Evolutionary conservation across 2,888 invertebrate species (phyloP).

Genomic region (Encarsia formosa): DNA sequence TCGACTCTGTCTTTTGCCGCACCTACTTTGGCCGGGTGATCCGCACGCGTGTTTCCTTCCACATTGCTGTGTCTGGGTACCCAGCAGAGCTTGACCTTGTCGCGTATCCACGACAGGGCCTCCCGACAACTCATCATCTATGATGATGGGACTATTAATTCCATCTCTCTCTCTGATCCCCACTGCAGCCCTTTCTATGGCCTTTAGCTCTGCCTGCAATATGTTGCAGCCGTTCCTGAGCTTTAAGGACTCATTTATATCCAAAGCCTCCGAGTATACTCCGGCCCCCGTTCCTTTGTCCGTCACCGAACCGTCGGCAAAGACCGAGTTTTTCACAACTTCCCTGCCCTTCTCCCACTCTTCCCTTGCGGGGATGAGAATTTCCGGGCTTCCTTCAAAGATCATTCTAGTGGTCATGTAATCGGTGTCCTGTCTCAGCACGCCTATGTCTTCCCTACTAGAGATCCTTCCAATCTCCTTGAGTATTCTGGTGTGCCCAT

Average conservation of each 20-base stretch:
- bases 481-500: slow-evolving; percentile 1
- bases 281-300: slow-evolving; percentile 5
- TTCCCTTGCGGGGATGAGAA: neutral
- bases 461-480: neutral
- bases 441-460: neutral
- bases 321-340: neutral
- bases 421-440: neutral
- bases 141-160: neutral
- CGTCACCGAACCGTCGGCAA: no score
- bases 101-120: neutral
- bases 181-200: neutral
- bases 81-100: no score
- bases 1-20: no score
- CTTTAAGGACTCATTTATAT: slow-evolving; percentile 1
- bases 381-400: neutral
- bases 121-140: neutral
- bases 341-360: neutral
- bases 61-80: no score
- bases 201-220: slow-evolving; percentile 2
- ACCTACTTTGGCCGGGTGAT: no score
- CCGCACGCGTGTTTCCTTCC: no score
- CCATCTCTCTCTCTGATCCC: neutral
- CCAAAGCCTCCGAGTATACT: slow-evolving; percentile 1
- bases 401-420: neutral
- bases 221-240: neutral